Evolutionary conservation across 2,113 vertebrate species (phyloP).

Genomic region (Acrocephalus arundinaceus): DNA sequence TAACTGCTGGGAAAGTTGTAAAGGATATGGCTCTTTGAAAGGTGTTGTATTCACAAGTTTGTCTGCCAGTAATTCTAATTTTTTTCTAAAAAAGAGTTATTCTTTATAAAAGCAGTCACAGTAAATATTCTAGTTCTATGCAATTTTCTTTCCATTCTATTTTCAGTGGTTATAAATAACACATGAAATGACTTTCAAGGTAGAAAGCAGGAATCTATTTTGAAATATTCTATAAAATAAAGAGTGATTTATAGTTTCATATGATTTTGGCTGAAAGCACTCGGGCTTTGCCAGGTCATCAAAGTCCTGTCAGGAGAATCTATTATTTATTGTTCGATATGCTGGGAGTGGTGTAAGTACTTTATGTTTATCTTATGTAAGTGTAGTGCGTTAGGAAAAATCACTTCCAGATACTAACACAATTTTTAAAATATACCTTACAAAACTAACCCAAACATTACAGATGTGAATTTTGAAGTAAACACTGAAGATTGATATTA

Average conservation of each 20-base stretch:
- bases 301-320: conserved; percentile 81
- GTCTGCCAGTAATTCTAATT: conserved; percentile 59
- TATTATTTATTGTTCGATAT: conserved; percentile 83
- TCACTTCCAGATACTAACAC: conserved; percentile 69
- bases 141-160: conserved; percentile 78
- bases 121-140: conserved; percentile 78
- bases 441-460: conserved; percentile 17
- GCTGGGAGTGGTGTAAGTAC: conserved; percentile 75
- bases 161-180: conserved; percentile 85
- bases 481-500: background rate
- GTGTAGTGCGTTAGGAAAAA: conserved; percentile 73
- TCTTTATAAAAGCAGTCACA: conserved; percentile 74
- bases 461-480: background rate
- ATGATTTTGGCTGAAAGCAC: conserved; percentile 85
- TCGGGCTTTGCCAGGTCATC: conserved; percentile 84
- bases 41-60: conserved; percentile 46
- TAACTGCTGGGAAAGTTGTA: background rate
- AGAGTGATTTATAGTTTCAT: conserved; percentile 87
- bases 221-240: conserved; percentile 87
- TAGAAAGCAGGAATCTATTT: conserved; percentile 84
- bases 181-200: conserved; percentile 86
- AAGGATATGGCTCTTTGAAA: conserved; percentile 36
- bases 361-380: conserved; percentile 87
- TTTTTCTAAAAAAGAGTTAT: conserved; percentile 66
- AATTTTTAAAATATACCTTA: conserved; percentile 32